These are phyloP conservation scores for Scaptodrosophila latifasciaeformis DNA, from an alignment of 2,888 invertebrate genomes.

Conservation along the genomic window DNA sequence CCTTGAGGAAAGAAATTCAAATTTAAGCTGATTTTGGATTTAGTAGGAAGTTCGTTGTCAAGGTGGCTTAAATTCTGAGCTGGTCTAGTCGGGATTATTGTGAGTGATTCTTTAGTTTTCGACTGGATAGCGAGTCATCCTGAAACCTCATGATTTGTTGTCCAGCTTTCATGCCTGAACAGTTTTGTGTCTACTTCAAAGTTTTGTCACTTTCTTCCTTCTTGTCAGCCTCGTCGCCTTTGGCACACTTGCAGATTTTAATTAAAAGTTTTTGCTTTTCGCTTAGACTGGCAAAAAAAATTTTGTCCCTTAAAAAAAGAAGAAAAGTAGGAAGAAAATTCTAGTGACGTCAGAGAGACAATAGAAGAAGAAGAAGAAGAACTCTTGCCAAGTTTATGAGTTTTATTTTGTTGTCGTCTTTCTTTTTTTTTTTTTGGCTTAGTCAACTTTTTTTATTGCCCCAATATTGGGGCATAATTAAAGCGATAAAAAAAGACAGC, in stretches of 20 bases:
- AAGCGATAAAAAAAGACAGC: constrained; percentile 38
- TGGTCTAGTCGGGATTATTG: too few relatives aligned
- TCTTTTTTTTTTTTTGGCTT: constrained; percentile 24
- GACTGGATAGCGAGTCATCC: too few relatives aligned
- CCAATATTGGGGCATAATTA: constrained; percentile 61
- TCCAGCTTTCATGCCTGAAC: constrained; percentile 23
- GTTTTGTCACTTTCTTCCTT: constrained; percentile 16
- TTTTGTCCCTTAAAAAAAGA: too few relatives aligned
- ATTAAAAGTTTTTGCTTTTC: constrained; percentile 49
- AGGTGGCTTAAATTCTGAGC: too few relatives aligned
- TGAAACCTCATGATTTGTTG: too few relatives aligned
- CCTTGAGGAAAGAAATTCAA: constrained; percentile 47
- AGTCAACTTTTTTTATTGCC: constrained; percentile 48
- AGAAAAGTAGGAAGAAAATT: neutral
- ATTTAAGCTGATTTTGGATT: constrained; percentile 60
- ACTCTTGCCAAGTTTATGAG: constrained; percentile 33
- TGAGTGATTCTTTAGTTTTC: too few relatives aligned
- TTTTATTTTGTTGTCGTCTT: too few relatives aligned
- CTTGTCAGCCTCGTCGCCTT: neutral
- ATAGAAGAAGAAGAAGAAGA: constrained; percentile 21
- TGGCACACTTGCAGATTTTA: constrained; percentile 35
- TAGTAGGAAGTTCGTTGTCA: constrained; percentile 25
- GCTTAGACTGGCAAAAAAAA: constrained; percentile 15
- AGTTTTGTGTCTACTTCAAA: constrained; percentile 16
- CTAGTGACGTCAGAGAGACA: constrained; percentile 16